Conservation (phyloP, 2,888 invertebrate genomes). For the Clitarchus hookeri region DNA sequence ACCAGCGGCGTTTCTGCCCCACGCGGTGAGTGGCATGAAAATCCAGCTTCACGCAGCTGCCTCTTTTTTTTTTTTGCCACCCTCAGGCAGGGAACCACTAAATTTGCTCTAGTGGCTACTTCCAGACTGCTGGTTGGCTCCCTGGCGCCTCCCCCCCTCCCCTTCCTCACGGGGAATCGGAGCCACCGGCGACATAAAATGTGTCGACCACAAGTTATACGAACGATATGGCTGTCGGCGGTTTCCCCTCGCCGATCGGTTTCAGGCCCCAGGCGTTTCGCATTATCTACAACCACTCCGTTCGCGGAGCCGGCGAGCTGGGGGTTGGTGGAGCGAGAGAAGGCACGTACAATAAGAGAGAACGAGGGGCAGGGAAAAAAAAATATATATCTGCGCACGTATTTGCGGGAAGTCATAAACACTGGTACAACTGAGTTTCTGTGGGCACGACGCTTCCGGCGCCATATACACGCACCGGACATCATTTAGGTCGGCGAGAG, state of each 20-base stretch:
- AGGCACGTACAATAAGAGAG: conserved; percentile 18
- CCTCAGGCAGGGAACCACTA: conserved; percentile 30
- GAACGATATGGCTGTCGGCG: background rate
- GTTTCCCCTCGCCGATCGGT: conserved; percentile 17
- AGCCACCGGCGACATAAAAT: conserved; percentile 34
- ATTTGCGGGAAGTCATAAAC: conserved; percentile 23
- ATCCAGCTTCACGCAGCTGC: background rate
- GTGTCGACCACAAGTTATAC: conserved; percentile 39
- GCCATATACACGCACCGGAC: background rate
- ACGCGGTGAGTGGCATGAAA: conserved; percentile 19
- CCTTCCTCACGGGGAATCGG: background rate
- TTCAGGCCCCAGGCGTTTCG: background rate
- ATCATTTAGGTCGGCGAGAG: conserved; percentile 1
- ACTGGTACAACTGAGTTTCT: conserved; percentile 4
- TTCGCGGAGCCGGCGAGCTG: background rate
- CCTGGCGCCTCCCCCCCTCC: background rate
- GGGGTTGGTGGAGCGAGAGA: background rate
- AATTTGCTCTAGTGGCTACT: conserved; percentile 35
- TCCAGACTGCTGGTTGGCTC: conserved; percentile 26
- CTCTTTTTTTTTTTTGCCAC: conserved; percentile 15
- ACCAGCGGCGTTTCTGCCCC: background rate
- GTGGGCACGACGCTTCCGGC: background rate
- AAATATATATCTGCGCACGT: conserved; percentile 27
- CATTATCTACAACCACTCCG: background rate
- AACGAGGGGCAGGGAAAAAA: conserved; percentile 25